Conservation (phyloP, 2,797 vertebrate species). For the Chlorospingus semifuscus region DNA sequence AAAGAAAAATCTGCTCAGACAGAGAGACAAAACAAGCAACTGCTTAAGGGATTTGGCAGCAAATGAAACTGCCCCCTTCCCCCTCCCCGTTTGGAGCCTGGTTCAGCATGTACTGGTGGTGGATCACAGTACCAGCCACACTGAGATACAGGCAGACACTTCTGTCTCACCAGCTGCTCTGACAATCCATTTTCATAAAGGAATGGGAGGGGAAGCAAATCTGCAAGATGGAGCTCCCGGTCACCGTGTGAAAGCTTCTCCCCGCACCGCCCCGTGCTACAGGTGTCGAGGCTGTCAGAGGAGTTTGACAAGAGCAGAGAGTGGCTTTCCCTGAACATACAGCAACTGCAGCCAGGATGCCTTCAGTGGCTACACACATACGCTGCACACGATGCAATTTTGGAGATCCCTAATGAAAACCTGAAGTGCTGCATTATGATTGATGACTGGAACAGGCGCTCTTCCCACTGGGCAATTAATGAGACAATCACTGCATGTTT, state of each 20-base stretch:
- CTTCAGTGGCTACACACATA: not conserved
- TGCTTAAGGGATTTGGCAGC: not conserved
- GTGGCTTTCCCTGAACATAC: not conserved
- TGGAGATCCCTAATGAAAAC: conserved; percentile 13
- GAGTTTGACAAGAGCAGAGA: conserved; percentile 19
- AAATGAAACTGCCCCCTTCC: conserved; percentile 39
- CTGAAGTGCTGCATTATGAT: not conserved
- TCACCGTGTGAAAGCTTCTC: conserved; percentile 51
- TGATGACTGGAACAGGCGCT: not conserved
- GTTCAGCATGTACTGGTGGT: conserved; percentile 58
- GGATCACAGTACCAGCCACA: conserved; percentile 61
- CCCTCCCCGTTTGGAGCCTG: conserved; percentile 48
- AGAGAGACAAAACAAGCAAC: conserved; percentile 47
- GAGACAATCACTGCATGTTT: not conserved
- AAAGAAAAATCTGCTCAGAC: conserved; percentile 42
- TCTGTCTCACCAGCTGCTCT: conserved; percentile 65
- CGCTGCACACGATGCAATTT: not conserved
- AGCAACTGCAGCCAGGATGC: not conserved
- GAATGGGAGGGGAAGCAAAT: conserved; percentile 59
- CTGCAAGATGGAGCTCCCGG: conserved; percentile 62
- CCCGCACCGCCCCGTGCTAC: not conserved
- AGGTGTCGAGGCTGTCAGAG: conserved; percentile 54
- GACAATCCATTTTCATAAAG: conserved; percentile 69
- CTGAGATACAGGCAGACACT: conserved; percentile 61
- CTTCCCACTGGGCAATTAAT: not conserved